A percentile compares a stretch with the other conserved stretches of the same genome.
phyloP scores from a whole-genome alignment of 2,888 invertebrate genomes.

The Macaria liturata region DNA sequence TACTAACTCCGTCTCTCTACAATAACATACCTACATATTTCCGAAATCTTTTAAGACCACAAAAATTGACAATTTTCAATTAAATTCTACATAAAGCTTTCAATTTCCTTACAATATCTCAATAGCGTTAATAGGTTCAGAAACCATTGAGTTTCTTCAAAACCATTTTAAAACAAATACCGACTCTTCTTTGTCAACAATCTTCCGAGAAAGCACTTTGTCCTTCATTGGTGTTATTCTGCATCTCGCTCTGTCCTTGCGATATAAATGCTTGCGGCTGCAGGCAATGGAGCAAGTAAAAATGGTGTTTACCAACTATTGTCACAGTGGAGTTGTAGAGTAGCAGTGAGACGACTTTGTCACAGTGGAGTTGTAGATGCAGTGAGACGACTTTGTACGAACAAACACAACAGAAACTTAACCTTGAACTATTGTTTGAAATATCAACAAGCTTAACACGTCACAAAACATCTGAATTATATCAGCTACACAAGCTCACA shows the following conservation, averaged over 20 bases:
- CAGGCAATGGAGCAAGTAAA: constrained; percentile 19
- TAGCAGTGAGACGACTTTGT: constrained; percentile 1
- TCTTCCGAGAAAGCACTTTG: constrained; percentile 8
- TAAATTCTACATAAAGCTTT: not conserved
- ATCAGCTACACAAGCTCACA: too few species aligned
- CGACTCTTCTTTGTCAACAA: constrained; percentile 13
- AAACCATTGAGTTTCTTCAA: constrained; percentile 2
- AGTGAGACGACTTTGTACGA: too few species aligned
- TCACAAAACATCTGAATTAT: too few species aligned
- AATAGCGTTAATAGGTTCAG: not conserved
- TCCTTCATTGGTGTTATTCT: constrained; percentile 1
- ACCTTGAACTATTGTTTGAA: too few species aligned
- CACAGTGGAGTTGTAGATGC: too few species aligned
- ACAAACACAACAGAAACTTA: too few species aligned
- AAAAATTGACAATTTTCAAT: not conserved
- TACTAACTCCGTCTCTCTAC: too few species aligned
- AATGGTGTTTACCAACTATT: constrained; percentile 19
- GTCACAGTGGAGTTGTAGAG: not conserved
- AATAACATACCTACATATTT: too few species aligned
- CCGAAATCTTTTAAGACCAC: too few species aligned
- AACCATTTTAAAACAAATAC: constrained; percentile 4
- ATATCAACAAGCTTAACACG: too few species aligned
- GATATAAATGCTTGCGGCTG: constrained; percentile 20
- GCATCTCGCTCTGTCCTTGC: constrained; percentile 14
- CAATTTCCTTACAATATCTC: not conserved